A percentile compares a stretch with the other conserved stretches of the same genome.
Evolutionary conservation across 2,797 vertebrate species (phyloP).

Genomic region (Neosalanx taihuensis): DNA sequence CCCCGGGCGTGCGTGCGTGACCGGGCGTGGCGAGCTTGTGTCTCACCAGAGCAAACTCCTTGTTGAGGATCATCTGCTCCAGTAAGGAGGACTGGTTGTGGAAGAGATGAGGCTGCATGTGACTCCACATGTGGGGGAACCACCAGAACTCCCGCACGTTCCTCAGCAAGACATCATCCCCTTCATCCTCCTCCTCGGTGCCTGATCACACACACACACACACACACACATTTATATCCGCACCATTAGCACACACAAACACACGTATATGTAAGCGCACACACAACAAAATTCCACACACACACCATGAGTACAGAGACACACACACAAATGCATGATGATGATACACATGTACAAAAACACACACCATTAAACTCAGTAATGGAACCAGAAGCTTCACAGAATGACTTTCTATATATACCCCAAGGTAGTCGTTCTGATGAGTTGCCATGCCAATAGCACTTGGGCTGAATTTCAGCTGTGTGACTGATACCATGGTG

Average conservation of each 20-base stretch:
- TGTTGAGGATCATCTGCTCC: slow-evolving; percentile 98
- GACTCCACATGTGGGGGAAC: slow-evolving; percentile 99
- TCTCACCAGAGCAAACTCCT: slow-evolving; percentile 93
- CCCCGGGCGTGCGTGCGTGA: slow-evolving; percentile 3
- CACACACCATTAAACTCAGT: background rate
- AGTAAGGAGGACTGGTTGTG: slow-evolving; percentile 92
- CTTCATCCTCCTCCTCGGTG: slow-evolving; percentile 88
- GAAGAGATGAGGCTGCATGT: slow-evolving; percentile 98
- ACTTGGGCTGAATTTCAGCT: slow-evolving; percentile 33
- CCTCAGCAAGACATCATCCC: slow-evolving; percentile 86
- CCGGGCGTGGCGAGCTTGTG: slow-evolving; percentile 3
- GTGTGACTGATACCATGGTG: slow-evolving; percentile 39
- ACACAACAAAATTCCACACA: slow-evolving; percentile 4
- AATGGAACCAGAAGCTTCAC: slow-evolving; percentile 21
- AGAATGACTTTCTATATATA: background rate
- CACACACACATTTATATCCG: slow-evolving; percentile 11
- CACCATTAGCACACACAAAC: slow-evolving; percentile 15
- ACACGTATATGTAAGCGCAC: slow-evolving; percentile 19
- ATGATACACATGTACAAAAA: slow-evolving; percentile 14
- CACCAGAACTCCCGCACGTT: slow-evolving; percentile 97
- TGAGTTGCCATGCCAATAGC: slow-evolving; percentile 37
- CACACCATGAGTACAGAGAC: background rate
- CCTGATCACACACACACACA: slow-evolving; percentile 59
- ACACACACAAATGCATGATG: background rate
- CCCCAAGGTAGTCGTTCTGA: background rate